A percentile compares a stretch with the other conserved stretches of the same genome.
Conservation (phyloP, 2,797 vertebrate species). For the Melanotaenia pygmaea region DNA sequence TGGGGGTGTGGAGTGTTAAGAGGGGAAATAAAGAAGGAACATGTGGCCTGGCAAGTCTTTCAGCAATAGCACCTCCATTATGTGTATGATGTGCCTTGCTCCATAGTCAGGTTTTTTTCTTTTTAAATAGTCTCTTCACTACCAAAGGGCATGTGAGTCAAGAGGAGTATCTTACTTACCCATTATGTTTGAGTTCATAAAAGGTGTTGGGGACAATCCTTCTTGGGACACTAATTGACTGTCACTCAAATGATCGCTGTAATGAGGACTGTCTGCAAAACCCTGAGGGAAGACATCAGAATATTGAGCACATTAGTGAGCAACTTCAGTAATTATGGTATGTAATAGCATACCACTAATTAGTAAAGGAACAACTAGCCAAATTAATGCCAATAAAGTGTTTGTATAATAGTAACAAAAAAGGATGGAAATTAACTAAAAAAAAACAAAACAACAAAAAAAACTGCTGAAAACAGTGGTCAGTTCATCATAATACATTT, state of each 20-base stretch:
- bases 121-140: conserved; percentile 64
- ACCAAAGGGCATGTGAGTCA: conserved; percentile 81
- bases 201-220: conserved; percentile 99
- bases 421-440: conserved; percentile 1
- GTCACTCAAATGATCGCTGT: conserved; percentile 97
- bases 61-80: conserved; percentile 62
- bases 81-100: conserved; percentile 72
- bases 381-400: conserved; percentile 74
- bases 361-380: conserved; percentile 80
- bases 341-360: conserved; percentile 87
- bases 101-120: conserved; percentile 64
- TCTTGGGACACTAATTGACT: conserved; percentile 98
- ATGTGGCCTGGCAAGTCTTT: conserved; percentile 49
- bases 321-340: conserved; percentile 84
- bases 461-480: background rate
- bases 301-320: conserved; percentile 91
- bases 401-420: conserved; percentile 28
- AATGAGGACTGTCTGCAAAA: conserved; percentile 98
- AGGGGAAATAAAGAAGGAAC: conserved; percentile 48
- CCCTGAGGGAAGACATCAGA: conserved; percentile 91
- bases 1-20: conserved; percentile 35
- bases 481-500: background rate
- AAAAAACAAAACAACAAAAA: background rate
- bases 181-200: conserved; percentile 97
- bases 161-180: conserved; percentile 94